Evolutionary conservation across 2,113 vertebrate genomes (phyloP).

Genomic region (Passer domesticus): DNA sequence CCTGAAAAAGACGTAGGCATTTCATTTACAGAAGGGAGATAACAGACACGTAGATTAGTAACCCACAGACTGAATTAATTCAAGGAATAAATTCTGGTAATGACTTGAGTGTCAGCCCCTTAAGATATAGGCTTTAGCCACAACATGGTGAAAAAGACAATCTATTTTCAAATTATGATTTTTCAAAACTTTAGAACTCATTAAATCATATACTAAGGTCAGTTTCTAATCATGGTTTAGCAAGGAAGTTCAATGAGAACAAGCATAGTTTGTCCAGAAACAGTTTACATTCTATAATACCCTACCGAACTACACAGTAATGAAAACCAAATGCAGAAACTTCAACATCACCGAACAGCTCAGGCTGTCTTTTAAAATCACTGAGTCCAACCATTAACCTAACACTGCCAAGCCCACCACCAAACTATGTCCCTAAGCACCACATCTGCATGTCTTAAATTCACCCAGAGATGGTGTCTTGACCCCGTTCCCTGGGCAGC

Average conservation of each 20-base stretch:
- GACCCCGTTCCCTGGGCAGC: not conserved
- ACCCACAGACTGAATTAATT: not conserved
- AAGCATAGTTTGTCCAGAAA: not conserved
- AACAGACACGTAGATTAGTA: not conserved
- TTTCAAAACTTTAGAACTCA: not conserved
- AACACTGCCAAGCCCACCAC: not conserved
- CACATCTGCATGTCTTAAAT: not conserved
- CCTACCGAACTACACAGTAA: not conserved
- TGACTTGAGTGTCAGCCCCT: not conserved
- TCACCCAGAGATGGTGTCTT: not conserved
- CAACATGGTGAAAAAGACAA: not conserved
- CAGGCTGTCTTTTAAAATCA: not conserved
- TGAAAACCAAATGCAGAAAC: not conserved
- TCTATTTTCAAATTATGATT: not conserved
- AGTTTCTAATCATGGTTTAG: not conserved
- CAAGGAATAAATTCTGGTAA: not conserved
- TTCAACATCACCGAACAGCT: not conserved
- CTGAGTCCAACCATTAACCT: not conserved
- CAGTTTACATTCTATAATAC: not conserved
- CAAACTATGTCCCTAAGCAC: not conserved
- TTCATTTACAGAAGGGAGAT: not conserved
- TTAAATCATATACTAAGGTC: not conserved
- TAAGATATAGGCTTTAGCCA: not conserved
- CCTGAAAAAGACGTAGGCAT: slow-evolving; percentile 61
- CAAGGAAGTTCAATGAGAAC: not conserved